Evolutionary conservation across 2,797 vertebrate species (phyloP), one percentile per base, ranked within the genome.

Genomic region (Myotis planiceps): DNA sequence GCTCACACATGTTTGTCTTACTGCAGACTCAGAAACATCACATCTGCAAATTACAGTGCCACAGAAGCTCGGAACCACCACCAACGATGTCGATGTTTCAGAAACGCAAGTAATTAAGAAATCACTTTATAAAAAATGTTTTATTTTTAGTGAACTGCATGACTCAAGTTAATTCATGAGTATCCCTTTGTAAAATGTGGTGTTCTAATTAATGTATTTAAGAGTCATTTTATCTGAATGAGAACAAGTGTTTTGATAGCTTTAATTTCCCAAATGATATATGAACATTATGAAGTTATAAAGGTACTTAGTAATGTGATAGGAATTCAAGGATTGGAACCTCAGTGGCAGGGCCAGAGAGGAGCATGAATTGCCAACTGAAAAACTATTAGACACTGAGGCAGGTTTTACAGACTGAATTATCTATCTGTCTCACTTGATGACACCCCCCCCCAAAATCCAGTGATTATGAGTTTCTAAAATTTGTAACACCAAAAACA

Each of bases 11-110:
- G 29, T 78, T 42, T 87, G 69, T 14, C 27, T 90, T 42, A 3
- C 37, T 25, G n/a, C 19, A 95, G 97, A 49, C 12, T 6, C 53
- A 32, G 85, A 84, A 82, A 53, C 65, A 39, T n/a, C 76, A 2
- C 34, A 92, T 55, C 25, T 95, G 9, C 91, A 94, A 34, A 76
- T 94, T 14, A 90, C n/a, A 37, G 81, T 88, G 63, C 96, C 96
- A 9, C 91, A 12, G 84, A 96, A 90, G 78, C 53, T 90, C 3
- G 3, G 6, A 32, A 53, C 8, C 19, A 51, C 83, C 65, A 39
- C 4, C 65, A 25, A 1, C 1, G 10, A 72, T 18, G 81, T 8
- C 3, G 19, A 37, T 7, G 55, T 15, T 12, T 39, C 72, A 66
- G 58, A 87, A 84, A 63, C 4, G 0, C 66, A 94, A 12, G 93